Conservation (phyloP, 2,113 vertebrate species). For the Cottus gobio region DNA sequence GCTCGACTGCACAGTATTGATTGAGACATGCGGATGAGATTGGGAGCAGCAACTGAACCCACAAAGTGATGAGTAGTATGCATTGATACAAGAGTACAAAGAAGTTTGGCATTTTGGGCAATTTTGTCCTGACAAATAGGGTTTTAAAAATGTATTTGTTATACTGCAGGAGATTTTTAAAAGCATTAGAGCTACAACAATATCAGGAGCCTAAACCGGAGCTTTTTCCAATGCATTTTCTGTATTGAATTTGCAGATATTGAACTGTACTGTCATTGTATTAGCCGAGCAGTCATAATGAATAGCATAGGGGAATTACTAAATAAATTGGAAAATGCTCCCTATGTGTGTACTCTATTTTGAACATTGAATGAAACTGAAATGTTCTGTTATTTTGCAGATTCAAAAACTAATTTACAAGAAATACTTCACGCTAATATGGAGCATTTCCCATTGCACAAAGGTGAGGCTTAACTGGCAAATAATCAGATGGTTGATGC, state of each 20-base stretch:
- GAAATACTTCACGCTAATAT: not conserved
- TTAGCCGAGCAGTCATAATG: not conserved
- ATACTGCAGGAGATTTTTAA: not conserved
- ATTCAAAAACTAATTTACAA: not conserved
- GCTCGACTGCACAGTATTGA: not conserved
- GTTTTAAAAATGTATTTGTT: conserved; percentile 6
- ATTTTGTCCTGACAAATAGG: not conserved
- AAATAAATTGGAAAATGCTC: not conserved
- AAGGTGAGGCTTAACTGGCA: conserved; percentile 13
- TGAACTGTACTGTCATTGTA: not conserved
- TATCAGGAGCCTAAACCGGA: not conserved
- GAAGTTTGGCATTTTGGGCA: conserved; percentile 1
- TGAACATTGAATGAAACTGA: conserved; percentile 1
- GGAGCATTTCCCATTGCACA: not conserved
- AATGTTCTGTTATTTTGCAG: not conserved
- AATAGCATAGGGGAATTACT: not conserved
- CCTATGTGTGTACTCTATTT: not conserved
- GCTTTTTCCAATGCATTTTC: not conserved
- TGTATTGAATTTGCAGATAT: not conserved
- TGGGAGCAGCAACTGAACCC: not conserved
- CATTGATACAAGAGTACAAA: not conserved
- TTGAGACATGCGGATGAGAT: not conserved
- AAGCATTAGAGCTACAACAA: not conserved
- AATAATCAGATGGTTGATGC: conserved; percentile 34
- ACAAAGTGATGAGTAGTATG: conserved; percentile 11